A percentile compares a stretch with the other conserved stretches of the same genome.
phyloP scores from a whole-genome alignment of 2,888 invertebrate genomes.

The Chrysotoxum bicinctum region DNA sequence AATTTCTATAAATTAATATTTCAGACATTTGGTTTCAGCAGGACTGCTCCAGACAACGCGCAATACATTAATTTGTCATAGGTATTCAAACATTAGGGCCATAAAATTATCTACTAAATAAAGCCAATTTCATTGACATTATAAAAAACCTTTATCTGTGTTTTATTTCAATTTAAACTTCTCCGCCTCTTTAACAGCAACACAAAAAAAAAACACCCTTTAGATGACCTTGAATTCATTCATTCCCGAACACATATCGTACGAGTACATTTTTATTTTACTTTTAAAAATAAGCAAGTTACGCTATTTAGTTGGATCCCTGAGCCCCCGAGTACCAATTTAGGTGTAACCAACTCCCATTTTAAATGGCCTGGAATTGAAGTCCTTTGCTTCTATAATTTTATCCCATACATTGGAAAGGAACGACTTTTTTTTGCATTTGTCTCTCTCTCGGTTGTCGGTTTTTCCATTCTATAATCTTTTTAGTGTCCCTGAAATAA shows the following conservation, averaged over 20 bases:
- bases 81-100: no score
- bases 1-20: no score
- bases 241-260: background rate
- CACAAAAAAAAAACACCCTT: no score
- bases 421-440: slow-evolving; percentile 1
- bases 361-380: background rate
- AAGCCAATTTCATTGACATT: no score
- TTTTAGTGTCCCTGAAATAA: slow-evolving; percentile 49
- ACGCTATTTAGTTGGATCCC: background rate
- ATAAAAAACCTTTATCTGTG: no score
- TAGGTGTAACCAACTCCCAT: background rate
- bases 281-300: background rate
- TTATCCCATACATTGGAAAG: background rate
- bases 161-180: no score
- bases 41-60: no score
- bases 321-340: background rate
- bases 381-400: background rate
- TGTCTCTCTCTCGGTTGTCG: background rate
- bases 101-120: no score
- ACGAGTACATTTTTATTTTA: background rate
- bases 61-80: no score
- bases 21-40: no score
- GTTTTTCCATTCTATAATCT: slow-evolving; percentile 1
- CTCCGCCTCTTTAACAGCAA: no score
- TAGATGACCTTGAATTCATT: no score